phyloP scores from a whole-genome alignment of 2,888 invertebrate species.

The Caenorhabditis sp. region DNA sequence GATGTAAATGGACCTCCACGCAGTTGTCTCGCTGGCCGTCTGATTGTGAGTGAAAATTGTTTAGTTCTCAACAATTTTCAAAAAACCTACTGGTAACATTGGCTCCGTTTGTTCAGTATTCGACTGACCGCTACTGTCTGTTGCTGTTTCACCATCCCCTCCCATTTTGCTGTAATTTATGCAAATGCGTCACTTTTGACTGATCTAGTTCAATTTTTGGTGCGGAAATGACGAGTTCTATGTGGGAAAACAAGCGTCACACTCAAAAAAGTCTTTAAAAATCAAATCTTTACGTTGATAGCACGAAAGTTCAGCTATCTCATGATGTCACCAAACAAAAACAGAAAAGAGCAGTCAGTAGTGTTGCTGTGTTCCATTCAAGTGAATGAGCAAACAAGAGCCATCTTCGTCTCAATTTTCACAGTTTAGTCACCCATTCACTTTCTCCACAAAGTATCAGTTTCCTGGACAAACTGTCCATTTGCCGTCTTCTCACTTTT shows the following conservation, averaged over 20 bases:
- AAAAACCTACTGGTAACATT: constrained; percentile 51
- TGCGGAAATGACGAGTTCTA: constrained; percentile 1
- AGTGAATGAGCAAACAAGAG: constrained; percentile 42
- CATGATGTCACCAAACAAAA: constrained; percentile 41
- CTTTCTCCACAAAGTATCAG: constrained; percentile 28
- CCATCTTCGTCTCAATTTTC: constrained; percentile 24
- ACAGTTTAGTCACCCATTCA: constrained; percentile 33
- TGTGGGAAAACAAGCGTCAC: constrained; percentile 21
- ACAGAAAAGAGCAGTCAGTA: constrained; percentile 12
- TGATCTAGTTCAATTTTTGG: constrained; percentile 23
- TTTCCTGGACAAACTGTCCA: constrained; percentile 30
- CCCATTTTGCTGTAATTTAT: constrained; percentile 23
- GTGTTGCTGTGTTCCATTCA: constrained; percentile 33
- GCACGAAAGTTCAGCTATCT: not conserved
- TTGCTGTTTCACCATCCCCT: constrained; percentile 10
- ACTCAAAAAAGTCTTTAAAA: not conserved
- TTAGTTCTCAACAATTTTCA: not conserved
- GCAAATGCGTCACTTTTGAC: constrained; percentile 29
- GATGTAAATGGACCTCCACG: constrained; percentile 65
- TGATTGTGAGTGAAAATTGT: not conserved
- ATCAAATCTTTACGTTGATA: no score
- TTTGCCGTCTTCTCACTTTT: constrained; percentile 4
- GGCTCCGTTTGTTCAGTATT: constrained; percentile 25
- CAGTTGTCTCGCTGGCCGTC: constrained; percentile 50
- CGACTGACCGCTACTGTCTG: constrained; percentile 28